A percentile compares a stretch with the other conserved stretches of the same genome.
Conservation (phyloP, 2,888 invertebrate genomes). For the Busseola fusca region DNA sequence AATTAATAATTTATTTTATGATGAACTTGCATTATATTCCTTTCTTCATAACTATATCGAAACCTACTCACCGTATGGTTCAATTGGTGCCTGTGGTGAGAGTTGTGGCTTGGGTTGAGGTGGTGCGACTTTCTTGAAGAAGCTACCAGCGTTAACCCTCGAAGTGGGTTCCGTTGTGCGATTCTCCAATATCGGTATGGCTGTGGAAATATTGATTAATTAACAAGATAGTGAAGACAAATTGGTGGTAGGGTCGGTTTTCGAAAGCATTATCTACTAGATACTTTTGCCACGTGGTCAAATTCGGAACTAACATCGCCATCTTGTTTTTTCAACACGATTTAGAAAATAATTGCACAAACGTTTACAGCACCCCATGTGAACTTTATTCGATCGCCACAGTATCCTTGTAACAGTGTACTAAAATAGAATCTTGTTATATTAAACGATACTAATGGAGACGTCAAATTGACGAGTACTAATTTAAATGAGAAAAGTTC, state of each 20-base stretch:
- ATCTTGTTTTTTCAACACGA: neutral
- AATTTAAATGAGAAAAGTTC: too few relatives aligned
- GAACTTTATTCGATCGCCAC: too few relatives aligned
- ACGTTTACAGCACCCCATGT: too few relatives aligned
- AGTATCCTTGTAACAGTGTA: too few relatives aligned
- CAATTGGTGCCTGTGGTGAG: neutral
- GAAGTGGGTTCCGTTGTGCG: neutral
- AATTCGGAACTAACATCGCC: neutral
- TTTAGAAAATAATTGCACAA: neutral
- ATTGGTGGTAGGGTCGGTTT: neutral
- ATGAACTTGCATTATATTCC: neutral
- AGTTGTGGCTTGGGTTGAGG: too few relatives aligned
- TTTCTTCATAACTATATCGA: neutral
- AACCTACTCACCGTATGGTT: slow-evolving; percentile 5
- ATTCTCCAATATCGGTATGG: slow-evolving; percentile 29
- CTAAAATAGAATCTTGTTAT: too few relatives aligned
- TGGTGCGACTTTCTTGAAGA: slow-evolving; percentile 16
- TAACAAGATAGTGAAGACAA: neutral
- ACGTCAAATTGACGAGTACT: too few relatives aligned
- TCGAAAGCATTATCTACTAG: too few relatives aligned
- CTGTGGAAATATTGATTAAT: slow-evolving; percentile 18
- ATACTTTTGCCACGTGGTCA: neutral
- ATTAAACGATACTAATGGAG: too few relatives aligned
- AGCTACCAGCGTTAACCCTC: slow-evolving; percentile 30
- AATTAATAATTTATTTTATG: neutral